Evolutionary conservation across 2,797 vertebrate genomes (phyloP).

Genomic region (Orientallactaga sibirica): DNA sequence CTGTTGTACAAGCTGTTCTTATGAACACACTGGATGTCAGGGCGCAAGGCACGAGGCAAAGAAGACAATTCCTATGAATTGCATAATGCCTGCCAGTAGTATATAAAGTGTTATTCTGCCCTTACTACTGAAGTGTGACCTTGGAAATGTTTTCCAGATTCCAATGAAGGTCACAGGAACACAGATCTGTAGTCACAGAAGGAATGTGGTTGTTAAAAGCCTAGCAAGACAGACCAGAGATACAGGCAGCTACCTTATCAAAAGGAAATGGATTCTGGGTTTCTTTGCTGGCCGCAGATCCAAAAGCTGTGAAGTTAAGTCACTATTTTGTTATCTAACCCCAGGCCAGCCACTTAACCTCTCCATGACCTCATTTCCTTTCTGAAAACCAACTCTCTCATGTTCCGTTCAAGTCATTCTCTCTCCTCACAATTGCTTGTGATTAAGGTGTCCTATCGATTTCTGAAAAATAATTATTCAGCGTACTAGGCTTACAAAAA

Average conservation of each 20-base stretch:
- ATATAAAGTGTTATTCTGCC: slow-evolving; percentile 26
- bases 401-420: slow-evolving; percentile 69
- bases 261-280: slow-evolving; percentile 81
- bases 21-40: neutral
- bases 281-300: slow-evolving; percentile 74
- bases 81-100: neutral
- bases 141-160: slow-evolving; percentile 71
- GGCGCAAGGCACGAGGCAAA: neutral
- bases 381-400: slow-evolving; percentile 77
- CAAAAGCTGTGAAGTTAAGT: slow-evolving; percentile 72
- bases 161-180: slow-evolving; percentile 65
- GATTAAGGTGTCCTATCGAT: slow-evolving; percentile 44
- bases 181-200: slow-evolving; percentile 56
- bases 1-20: neutral
- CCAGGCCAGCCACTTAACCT: slow-evolving; percentile 82
- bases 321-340: slow-evolving; percentile 84
- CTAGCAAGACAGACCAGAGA: slow-evolving; percentile 66
- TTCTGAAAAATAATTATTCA: slow-evolving; percentile 65
- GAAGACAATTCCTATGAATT: neutral
- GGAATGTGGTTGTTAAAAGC: slow-evolving; percentile 79
- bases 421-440: slow-evolving; percentile 52
- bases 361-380: slow-evolving; percentile 81
- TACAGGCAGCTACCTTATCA: slow-evolving; percentile 77
- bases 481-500: slow-evolving; percentile 13
- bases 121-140: slow-evolving; percentile 47